These are phyloP conservation scores for Phoxinus dragarum DNA, from an alignment of 2,797 vertebrate genomes.

Conservation along the genomic window DNA sequence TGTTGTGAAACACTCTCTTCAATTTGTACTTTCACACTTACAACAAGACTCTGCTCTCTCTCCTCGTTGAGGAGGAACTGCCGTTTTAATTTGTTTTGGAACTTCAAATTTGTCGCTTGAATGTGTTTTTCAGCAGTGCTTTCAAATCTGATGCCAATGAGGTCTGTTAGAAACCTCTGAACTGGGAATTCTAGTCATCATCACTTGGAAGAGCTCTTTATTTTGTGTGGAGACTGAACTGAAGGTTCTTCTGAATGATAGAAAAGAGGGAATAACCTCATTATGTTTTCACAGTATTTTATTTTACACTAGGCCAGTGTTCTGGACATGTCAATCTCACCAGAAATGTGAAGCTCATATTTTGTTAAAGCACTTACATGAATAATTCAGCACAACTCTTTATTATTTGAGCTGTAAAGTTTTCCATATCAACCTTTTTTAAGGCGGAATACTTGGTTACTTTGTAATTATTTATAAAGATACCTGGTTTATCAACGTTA, in stretches of 20 bases:
- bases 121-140: not conserved
- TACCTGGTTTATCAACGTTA: not conserved
- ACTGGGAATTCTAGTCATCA: not conserved
- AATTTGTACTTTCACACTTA: slow-evolving; percentile 30
- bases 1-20: slow-evolving; percentile 1
- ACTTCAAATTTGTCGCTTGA: slow-evolving; percentile 11
- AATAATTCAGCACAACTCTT: not conserved
- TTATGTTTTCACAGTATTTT: not conserved
- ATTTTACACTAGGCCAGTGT: not conserved
- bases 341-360: not conserved
- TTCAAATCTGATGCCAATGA: slow-evolving; percentile 27
- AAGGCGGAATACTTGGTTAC: not conserved
- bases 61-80: not conserved
- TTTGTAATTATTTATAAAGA: not conserved
- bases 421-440: not conserved
- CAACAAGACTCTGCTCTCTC: not conserved
- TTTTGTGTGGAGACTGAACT: not conserved
- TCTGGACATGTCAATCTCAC: not conserved
- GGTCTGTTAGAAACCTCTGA: slow-evolving; percentile 1
- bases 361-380: not conserved
- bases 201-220: not conserved
- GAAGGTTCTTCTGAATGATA: slow-evolving; percentile 1
- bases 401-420: not conserved
- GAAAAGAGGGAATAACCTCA: not conserved
- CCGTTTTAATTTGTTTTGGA: not conserved